These are phyloP conservation scores for Dendrolimus punctatus DNA, from an alignment of 1,140 invertebrate genomes.

Conservation along the genomic window DNA sequence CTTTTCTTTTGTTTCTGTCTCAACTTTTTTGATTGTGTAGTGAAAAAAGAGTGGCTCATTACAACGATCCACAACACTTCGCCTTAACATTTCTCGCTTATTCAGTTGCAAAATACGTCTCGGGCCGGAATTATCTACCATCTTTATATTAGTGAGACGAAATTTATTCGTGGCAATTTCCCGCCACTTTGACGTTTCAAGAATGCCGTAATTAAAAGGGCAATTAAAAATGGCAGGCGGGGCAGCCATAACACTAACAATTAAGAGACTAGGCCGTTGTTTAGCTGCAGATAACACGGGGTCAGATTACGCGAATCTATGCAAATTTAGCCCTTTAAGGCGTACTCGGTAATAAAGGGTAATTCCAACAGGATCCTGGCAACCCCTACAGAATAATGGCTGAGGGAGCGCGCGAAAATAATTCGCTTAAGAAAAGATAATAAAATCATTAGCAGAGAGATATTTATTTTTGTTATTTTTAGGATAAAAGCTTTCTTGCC, in stretches of 20 bases:
- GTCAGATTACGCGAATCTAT: conserved; percentile 47
- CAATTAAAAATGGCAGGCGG: conserved; percentile 31
- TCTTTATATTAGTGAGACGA: conserved; percentile 8
- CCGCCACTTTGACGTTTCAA: conserved; percentile 23
- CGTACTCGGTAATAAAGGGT: conserved; percentile 27
- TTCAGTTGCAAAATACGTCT: neutral
- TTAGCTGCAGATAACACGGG: conserved; percentile 27
- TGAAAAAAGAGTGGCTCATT: no score
- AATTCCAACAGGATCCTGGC: conserved; percentile 19
- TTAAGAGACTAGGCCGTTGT: conserved; percentile 23
- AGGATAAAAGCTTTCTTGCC: no score
- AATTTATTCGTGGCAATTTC: conserved; percentile 18
- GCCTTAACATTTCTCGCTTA: neutral
- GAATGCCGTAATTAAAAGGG: conserved; percentile 24
- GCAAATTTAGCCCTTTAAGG: conserved; percentile 34
- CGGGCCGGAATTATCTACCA: neutral
- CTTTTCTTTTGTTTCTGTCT: no score
- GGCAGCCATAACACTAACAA: conserved; percentile 31
- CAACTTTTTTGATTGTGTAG: no score
- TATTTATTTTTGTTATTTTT: no score
- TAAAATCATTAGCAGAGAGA: neutral
- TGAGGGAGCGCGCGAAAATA: neutral
- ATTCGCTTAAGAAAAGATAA: neutral
- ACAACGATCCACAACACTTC: no score
- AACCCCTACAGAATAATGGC: no score